phyloP scores from a whole-genome alignment of 2,113 vertebrate genomes.

The Crotophaga sulcirostris region DNA sequence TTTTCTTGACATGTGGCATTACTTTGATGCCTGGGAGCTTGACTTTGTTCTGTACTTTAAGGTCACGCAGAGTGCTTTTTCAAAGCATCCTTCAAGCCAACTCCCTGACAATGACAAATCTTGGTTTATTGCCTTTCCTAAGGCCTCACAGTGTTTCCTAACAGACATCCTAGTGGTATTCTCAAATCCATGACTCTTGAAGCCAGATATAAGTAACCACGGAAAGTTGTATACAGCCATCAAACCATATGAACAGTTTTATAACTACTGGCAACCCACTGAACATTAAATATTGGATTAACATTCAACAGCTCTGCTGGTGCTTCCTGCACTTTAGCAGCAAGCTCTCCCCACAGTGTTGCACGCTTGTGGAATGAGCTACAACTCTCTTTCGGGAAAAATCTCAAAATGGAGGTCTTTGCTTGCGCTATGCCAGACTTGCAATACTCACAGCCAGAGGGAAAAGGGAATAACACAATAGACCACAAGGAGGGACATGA shows the following conservation, averaged over 20 bases:
- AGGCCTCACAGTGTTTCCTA: background rate
- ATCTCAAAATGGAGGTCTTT: background rate
- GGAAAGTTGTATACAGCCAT: slow-evolving; percentile 14
- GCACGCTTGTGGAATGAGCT: fast-evolving
- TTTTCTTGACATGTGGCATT: slow-evolving; percentile 13
- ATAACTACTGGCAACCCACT: slow-evolving; percentile 38
- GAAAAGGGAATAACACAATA: background rate
- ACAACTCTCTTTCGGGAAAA: background rate
- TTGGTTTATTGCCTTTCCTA: background rate
- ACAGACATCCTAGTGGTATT: slow-evolving; percentile 14
- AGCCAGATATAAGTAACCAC: slow-evolving; percentile 40
- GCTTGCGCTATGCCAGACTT: fast-evolving
- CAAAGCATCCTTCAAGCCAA: slow-evolving; percentile 25
- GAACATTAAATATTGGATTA: slow-evolving; percentile 49
- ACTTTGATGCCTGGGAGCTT: background rate
- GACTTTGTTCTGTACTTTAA: background rate
- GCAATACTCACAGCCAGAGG: fast-evolving
- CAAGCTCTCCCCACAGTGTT: background rate
- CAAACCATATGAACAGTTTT: background rate
- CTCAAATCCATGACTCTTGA: background rate
- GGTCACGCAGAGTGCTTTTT: background rate
- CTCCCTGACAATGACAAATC: slow-evolving; percentile 38
- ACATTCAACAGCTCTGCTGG: slow-evolving; percentile 52
- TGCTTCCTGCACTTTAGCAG: slow-evolving; percentile 48
- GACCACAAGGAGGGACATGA: background rate